phyloP scores from a whole-genome alignment of 2,797 vertebrate genomes.

The Tangara arthus region DNA sequence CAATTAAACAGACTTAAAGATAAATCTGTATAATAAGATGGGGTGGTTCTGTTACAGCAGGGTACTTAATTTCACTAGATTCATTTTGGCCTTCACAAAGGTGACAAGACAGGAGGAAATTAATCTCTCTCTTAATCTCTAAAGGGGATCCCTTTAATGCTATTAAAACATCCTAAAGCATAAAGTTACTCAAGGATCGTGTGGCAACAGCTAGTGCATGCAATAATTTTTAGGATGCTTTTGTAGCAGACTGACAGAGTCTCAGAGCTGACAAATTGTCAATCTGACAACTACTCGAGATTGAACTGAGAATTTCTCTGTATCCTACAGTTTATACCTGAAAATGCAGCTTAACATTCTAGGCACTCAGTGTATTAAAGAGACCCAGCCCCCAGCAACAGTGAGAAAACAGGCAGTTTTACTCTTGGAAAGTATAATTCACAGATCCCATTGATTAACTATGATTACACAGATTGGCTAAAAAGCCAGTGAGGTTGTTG shows the following conservation, averaged over 20 bases:
- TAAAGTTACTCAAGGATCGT: background rate
- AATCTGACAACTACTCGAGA: background rate
- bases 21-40: background rate
- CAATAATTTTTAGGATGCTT: background rate
- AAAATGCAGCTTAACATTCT: background rate
- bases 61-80: background rate
- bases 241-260: background rate
- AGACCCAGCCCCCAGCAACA: background rate
- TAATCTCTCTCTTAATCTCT: background rate
- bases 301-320: background rate
- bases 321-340: background rate
- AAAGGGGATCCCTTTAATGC: background rate
- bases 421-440: conserved; percentile 49
- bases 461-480: conserved; percentile 26
- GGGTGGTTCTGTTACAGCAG: background rate
- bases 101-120: background rate
- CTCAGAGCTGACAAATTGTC: background rate
- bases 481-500: conserved; percentile 12
- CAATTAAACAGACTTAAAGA: background rate
- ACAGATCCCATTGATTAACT: conserved; percentile 33
- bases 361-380: background rate
- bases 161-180: background rate
- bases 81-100: background rate
- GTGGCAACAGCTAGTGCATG: background rate
- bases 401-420: conserved; percentile 4